Evolutionary conservation across 2,797 vertebrate genomes (phyloP), one percentile per base, ranked within the genome.

Genomic region (Hydrophis major): DNA sequence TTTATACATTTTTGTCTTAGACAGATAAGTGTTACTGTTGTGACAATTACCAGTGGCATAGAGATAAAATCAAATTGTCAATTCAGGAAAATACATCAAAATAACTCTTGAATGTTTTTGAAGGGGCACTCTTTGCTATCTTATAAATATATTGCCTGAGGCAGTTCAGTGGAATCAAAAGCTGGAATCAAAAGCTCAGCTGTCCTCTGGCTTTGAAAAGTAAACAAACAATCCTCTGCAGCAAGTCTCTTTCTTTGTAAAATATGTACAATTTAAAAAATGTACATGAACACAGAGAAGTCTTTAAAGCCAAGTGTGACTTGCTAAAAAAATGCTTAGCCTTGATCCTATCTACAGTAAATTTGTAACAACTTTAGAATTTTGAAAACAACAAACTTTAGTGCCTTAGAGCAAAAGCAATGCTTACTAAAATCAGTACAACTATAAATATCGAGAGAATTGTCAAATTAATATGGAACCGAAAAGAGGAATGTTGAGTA

Each of bases 11-110:
- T 92, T 92, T 92, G 42, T 50, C 88, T 63, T 55, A 42, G 60
- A 61, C 86, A 28, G 74, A 83, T 83, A 47, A 4, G 4, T 22
- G 20, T 47, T 83, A 20, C n/a, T 63, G 28, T 16, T 59, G 91
- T 37, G 96, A 89, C 56, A 93, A 93, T 93, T 94, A 89, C 92
- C 94, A 89, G 86, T 94, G 92, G 95, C 56, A 0, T 37, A 89
- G 92, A 25, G 90, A 95, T 96, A 78, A 96, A 96, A 96, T 95
- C 94, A 96, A 96, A 94, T 78, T 92, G 93, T 93, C 95, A 95
- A 96, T 92, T 93, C 93, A 95, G 96, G 93, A 83, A 94, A 88
- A 94, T 92, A 89, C 92, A 96, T 86, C 90, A 96, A 95, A 95
- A 95, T 92, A 87, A 89, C 95, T 93, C 93, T 60, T 94, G 90